phyloP scores from a whole-genome alignment of 2,113 vertebrate genomes.

The Colinus virginianus region DNA sequence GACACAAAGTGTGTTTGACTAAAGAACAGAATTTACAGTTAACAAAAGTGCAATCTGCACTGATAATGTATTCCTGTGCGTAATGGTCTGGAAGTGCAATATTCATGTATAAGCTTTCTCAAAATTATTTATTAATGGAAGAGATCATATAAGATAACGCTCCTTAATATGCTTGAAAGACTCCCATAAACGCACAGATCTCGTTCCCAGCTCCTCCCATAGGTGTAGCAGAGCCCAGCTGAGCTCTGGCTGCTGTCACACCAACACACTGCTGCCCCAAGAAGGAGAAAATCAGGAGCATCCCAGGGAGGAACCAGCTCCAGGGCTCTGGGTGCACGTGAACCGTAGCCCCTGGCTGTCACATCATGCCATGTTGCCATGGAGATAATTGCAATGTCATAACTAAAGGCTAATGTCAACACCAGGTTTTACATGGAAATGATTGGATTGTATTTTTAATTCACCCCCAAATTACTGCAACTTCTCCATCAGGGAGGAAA shows the following conservation, averaged over 20 bases:
- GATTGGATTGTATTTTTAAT: constrained; percentile 79
- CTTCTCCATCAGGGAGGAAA: constrained; percentile 72
- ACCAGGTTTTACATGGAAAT: constrained; percentile 69
- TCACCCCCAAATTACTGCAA: constrained; percentile 69
- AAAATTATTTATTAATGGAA: constrained; percentile 58
- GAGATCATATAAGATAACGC: constrained; percentile 26
- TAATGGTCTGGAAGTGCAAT: constrained; percentile 21
- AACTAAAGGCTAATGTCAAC: constrained; percentile 75
- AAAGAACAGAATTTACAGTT: background rate
- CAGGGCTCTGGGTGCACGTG: constrained; percentile 58
- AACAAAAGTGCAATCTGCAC: background rate
- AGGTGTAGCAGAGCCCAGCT: fast-evolving
- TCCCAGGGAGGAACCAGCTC: constrained; percentile 24
- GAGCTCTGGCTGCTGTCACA: background rate
- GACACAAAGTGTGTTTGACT: background rate
- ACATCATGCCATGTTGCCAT: constrained; percentile 74
- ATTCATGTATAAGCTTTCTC: constrained; percentile 27
- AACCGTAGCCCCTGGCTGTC: constrained; percentile 42
- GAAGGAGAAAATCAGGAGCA: background rate
- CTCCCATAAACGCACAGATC: background rate
- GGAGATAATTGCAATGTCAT: constrained; percentile 74
- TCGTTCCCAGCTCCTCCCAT: background rate
- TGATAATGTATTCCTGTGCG: background rate
- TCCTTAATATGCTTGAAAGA: constrained; percentile 39
- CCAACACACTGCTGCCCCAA: background rate